Conservation (phyloP, 2,888 invertebrate species). For the Hydrotaea diabolus region DNA sequence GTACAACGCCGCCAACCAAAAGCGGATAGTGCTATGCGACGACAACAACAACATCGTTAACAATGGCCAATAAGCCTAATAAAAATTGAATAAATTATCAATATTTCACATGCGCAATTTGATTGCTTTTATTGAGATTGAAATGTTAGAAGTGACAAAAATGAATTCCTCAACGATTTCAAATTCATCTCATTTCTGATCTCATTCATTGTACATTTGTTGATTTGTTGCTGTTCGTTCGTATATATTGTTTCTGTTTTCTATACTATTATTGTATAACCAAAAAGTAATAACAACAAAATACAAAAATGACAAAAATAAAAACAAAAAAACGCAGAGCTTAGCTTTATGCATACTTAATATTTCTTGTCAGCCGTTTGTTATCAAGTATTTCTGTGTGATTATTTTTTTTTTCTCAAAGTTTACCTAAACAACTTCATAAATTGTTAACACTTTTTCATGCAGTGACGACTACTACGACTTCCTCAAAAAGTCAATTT, state of each 20-base stretch:
- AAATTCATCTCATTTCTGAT: constrained; percentile 7
- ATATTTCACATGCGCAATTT: background rate
- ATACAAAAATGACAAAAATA: background rate
- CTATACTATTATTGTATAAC: constrained; percentile 3
- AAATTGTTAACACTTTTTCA: background rate
- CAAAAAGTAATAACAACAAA: background rate
- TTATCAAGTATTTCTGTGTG: background rate
- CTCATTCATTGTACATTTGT: background rate
- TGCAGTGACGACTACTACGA: background rate
- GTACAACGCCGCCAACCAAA: constrained; percentile 1
- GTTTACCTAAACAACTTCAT: background rate
- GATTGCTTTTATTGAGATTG: too few relatives aligned
- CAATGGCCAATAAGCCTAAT: constrained; percentile 21
- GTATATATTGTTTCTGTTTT: too few relatives aligned
- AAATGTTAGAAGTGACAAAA: background rate
- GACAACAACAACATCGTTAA: constrained; percentile 16
- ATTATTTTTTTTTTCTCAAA: background rate
- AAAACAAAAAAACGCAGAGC: background rate
- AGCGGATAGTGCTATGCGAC: background rate
- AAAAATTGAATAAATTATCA: background rate
- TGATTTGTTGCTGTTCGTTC: background rate
- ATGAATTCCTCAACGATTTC: background rate
- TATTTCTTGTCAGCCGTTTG: background rate
- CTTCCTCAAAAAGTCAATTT: constrained; percentile 4
- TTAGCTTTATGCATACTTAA: background rate